Conservation (phyloP, 2,113 vertebrate species). For the Pardalotus punctatus region DNA sequence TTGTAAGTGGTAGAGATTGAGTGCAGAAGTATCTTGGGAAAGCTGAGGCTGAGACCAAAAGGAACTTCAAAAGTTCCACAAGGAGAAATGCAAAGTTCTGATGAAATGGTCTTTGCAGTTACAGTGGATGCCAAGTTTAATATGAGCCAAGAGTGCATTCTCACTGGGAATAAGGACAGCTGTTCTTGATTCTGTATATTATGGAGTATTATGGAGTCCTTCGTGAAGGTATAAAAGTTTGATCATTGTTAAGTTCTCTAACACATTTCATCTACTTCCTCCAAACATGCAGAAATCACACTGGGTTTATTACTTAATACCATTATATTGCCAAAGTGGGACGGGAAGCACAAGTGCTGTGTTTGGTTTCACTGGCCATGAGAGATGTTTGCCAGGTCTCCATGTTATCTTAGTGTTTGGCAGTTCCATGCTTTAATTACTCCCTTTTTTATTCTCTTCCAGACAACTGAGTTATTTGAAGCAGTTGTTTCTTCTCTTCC, state of each 20-base stretch:
- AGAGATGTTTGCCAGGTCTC: background rate
- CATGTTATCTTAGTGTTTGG: background rate
- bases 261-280: background rate
- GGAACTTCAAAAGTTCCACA: background rate
- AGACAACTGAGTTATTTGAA: conserved; percentile 5
- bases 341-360: background rate
- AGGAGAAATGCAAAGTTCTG: background rate
- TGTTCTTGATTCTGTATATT: background rate
- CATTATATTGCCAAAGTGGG: accelerated
- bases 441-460: background rate
- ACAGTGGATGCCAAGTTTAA: background rate
- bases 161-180: background rate
- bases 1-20: background rate
- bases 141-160: background rate
- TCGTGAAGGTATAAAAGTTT: background rate
- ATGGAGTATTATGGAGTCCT: background rate
- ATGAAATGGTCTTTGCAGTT: background rate
- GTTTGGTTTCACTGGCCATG: background rate
- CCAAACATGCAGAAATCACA: background rate
- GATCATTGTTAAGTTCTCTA: background rate
- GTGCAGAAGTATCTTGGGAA: background rate
- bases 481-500: conserved; percentile 16
- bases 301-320: background rate
- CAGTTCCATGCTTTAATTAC: background rate
- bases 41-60: background rate